A percentile compares a stretch with the other conserved stretches of the same genome.
phyloP scores from a whole-genome alignment of 2,113 vertebrate species.

The Orientallactaga bullata region DNA sequence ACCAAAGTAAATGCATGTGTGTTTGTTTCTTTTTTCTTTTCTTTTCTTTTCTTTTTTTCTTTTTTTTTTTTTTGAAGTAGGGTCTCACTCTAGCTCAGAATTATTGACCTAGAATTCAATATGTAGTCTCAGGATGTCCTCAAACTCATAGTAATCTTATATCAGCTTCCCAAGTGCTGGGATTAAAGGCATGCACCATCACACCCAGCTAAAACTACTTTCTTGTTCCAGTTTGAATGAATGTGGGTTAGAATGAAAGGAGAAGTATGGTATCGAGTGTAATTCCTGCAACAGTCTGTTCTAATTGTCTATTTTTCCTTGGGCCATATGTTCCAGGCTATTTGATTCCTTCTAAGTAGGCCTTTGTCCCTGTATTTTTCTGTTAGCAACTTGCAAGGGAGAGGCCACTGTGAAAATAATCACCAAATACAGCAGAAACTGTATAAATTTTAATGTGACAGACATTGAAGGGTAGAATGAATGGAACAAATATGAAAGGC shows the following conservation, averaged over 20 bases:
- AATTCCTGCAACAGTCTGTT: background rate
- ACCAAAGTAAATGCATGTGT: background rate
- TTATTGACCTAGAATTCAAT: no score
- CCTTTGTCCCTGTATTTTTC: background rate
- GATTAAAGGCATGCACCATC: no score
- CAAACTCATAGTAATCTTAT: no score
- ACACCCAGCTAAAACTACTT: background rate
- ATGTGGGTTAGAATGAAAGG: background rate
- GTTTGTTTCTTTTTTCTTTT: no score
- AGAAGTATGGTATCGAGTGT: background rate
- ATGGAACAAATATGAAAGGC: constrained; percentile 19
- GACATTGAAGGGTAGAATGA: background rate
- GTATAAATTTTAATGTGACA: background rate
- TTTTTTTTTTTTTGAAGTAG: background rate
- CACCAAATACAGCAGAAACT: background rate
- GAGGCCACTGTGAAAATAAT: constrained; percentile 55
- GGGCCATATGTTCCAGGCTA: background rate
- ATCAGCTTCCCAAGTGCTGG: no score
- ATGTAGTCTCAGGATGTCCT: no score
- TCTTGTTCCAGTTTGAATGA: background rate
- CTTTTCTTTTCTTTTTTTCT: background rate
- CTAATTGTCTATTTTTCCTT: background rate
- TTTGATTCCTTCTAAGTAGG: background rate
- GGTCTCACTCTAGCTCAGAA: no score
- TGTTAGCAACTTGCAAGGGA: background rate